A percentile compares a stretch with the other conserved stretches of the same genome.
Conservation (phyloP, 2,113 vertebrate species). For the Rhinolophus sinicus region DNA sequence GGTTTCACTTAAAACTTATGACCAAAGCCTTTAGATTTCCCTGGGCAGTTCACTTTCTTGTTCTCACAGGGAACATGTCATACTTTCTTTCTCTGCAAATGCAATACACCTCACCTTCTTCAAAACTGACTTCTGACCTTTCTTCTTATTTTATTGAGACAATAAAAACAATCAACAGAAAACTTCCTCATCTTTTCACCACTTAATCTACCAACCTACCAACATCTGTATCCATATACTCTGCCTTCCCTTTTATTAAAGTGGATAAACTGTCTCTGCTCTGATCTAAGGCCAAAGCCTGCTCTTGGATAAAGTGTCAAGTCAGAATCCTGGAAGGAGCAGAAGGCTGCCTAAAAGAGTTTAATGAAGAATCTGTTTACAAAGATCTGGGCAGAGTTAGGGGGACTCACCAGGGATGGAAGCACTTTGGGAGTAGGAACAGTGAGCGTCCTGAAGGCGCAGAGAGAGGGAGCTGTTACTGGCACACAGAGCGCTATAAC, state of each 20-base stretch:
- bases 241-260: constrained; percentile 14
- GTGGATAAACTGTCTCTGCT: background rate
- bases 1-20: constrained; percentile 25
- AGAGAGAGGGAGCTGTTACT: background rate
- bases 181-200: constrained; percentile 3
- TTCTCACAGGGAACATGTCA: constrained; percentile 20
- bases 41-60: constrained; percentile 9
- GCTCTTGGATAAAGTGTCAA: background rate
- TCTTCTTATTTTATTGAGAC: background rate
- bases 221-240: background rate
- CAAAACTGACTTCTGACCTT: background rate
- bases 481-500: background rate
- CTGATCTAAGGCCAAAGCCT: background rate
- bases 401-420: background rate
- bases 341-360: background rate
- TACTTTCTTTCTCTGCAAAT: background rate
- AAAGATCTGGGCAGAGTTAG: background rate
- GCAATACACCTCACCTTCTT: background rate
- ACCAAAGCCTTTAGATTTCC: background rate
- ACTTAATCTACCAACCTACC: background rate
- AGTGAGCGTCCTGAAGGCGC: background rate
- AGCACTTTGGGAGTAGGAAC: background rate
- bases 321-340: background rate
- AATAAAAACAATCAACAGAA: constrained; percentile 22
- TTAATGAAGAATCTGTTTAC: background rate